These are phyloP conservation scores for Mizuhopecten yessoensis DNA, from an alignment of 1,140 invertebrate genomes.

Conservation along the genomic window DNA sequence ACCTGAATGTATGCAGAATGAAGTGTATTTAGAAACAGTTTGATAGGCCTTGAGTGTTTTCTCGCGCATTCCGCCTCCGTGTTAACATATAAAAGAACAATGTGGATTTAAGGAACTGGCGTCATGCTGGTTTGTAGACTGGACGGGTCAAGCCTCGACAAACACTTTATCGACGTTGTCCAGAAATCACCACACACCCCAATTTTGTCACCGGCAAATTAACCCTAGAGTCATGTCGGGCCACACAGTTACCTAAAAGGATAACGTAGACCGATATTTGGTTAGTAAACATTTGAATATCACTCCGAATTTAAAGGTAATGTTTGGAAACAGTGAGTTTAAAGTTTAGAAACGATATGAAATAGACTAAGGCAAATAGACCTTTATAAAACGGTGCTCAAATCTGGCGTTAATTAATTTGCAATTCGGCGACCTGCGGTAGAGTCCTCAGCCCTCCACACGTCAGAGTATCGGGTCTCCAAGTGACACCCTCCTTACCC, in stretches of 20 bases:
- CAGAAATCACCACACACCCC: background rate
- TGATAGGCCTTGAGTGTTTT: conserved; percentile 25
- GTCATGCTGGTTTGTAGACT: background rate
- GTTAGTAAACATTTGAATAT: conserved; percentile 22
- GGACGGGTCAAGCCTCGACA: conserved; percentile 10
- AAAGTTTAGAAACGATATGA: conserved; percentile 15
- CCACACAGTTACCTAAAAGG: background rate
- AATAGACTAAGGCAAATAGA: background rate
- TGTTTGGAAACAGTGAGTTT: background rate
- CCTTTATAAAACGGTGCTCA: background rate
- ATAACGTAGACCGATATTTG: background rate
- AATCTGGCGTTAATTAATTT: conserved; percentile 16
- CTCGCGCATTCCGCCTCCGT: background rate
- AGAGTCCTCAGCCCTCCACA: background rate
- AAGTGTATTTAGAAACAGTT: conserved; percentile 15
- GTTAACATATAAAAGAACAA: conserved; percentile 35
- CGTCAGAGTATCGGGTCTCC: background rate
- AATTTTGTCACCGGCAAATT: background rate
- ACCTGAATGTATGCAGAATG: background rate
- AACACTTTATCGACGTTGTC: background rate
- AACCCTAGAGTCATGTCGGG: background rate
- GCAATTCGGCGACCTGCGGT: background rate
- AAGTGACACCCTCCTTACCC: background rate
- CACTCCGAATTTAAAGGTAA: background rate
- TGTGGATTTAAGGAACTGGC: background rate